Evolutionary conservation across 2,113 vertebrate species (phyloP).

Genomic region (Ameiurus melas): DNA sequence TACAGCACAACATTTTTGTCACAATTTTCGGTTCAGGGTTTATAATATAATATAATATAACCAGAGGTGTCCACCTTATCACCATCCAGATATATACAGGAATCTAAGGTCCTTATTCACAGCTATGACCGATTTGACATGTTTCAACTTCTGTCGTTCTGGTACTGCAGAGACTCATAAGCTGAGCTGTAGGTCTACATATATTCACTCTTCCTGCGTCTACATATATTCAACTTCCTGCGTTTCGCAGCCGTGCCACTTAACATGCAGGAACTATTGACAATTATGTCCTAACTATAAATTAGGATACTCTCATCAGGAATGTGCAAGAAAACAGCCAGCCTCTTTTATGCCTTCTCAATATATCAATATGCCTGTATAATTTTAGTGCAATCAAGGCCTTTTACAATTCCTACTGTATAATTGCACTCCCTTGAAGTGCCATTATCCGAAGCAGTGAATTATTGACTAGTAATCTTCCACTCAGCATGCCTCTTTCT

Average conservation of each 20-base stretch:
- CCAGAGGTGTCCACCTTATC: neutral
- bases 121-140: too few relatives aligned
- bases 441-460: conserved; percentile 45
- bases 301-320: conserved; percentile 34
- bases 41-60: neutral
- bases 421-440: conserved; percentile 47
- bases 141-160: neutral
- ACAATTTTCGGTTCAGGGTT: neutral
- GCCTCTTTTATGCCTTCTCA: conserved; percentile 47
- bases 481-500: conserved; percentile 29
- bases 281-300: conserved; percentile 20
- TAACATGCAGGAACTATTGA: conserved; percentile 25
- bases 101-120: neutral
- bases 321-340: conserved; percentile 34
- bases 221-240: neutral
- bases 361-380: conserved; percentile 56
- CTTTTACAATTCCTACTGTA: conserved; percentile 49
- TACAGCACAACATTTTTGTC: neutral
- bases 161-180: neutral
- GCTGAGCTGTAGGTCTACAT: neutral
- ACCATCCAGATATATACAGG: neutral
- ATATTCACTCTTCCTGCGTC: too few relatives aligned
- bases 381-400: conserved; percentile 46
- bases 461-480: conserved; percentile 48
- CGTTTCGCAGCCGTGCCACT: neutral